Conservation (phyloP, 2,888 invertebrate genomes). For the Pecten maximus region DNA sequence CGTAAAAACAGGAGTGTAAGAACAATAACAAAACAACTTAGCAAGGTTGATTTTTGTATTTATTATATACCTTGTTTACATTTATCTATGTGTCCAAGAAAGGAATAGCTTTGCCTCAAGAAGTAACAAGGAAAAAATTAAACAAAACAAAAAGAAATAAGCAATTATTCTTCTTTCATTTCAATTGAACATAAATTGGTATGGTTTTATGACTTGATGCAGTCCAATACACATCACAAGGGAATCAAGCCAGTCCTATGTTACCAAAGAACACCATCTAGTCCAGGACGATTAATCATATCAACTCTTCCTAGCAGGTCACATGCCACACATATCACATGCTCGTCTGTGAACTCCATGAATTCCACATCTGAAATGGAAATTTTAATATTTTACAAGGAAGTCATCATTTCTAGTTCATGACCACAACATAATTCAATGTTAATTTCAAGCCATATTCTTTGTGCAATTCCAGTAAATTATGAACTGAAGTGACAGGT, state of each 20-base stretch:
- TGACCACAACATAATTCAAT: too few species aligned
- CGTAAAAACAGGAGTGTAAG: too few species aligned
- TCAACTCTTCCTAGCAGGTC: constrained; percentile 38
- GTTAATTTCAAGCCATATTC: too few species aligned
- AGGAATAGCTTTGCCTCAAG: constrained; percentile 67
- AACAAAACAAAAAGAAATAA: constrained; percentile 39
- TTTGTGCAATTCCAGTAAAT: too few species aligned
- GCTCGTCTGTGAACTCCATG: constrained; percentile 62
- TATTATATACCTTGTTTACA: constrained; percentile 53
- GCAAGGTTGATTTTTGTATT: constrained; percentile 41
- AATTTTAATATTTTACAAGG: not conserved
- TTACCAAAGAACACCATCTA: constrained; percentile 21
- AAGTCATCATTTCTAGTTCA: not conserved
- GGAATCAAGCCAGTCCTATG: constrained; percentile 47
- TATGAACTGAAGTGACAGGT: too few species aligned
- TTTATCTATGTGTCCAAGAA: constrained; percentile 54
- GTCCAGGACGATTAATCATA: constrained; percentile 37
- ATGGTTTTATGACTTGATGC: constrained; percentile 43
- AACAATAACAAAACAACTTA: not conserved
- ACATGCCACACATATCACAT: constrained; percentile 45
- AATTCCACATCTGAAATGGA: constrained; percentile 67
- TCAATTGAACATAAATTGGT: constrained; percentile 39
- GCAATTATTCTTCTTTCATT: constrained; percentile 51
- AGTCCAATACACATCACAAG: constrained; percentile 44
- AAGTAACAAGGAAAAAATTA: constrained; percentile 60